Conservation (phyloP, 2,888 invertebrate species). For the Dugesia japonica region DNA sequence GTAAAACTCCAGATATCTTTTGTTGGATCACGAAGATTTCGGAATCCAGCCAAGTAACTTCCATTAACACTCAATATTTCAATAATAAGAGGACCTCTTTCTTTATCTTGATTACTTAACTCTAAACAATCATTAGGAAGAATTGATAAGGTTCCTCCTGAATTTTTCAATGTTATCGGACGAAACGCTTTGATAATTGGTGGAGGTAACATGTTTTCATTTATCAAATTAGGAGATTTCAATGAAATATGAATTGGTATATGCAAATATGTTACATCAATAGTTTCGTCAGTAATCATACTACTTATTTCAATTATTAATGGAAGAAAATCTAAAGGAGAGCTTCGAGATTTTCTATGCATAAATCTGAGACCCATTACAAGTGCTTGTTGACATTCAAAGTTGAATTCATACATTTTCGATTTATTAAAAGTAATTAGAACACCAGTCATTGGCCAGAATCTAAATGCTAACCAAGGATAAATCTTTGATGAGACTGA, state of each 20-base stretch:
- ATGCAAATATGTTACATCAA: slow-evolving; percentile 11
- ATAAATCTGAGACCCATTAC: slow-evolving; percentile 32
- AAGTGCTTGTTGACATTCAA: slow-evolving; percentile 27
- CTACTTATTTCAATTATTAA: neutral
- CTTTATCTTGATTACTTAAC: slow-evolving; percentile 22
- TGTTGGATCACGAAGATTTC: slow-evolving; percentile 30
- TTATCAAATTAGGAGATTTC: neutral
- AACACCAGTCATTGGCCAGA: slow-evolving; percentile 23
- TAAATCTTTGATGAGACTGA: neutral
- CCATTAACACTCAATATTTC: slow-evolving; percentile 14
- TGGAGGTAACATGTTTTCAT: slow-evolving; percentile 3
- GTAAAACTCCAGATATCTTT: slow-evolving; percentile 26
- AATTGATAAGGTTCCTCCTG: slow-evolving; percentile 27
- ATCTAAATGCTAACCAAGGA: slow-evolving; percentile 21
- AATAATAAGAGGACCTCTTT: slow-evolving; percentile 9
- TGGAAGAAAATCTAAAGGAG: slow-evolving; percentile 31
- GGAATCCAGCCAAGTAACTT: slow-evolving; percentile 4
- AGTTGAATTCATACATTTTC: slow-evolving; percentile 21
- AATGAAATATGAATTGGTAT: neutral
- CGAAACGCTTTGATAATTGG: slow-evolving; percentile 7
- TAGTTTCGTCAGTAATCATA: neutral
- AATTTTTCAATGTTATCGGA: slow-evolving; percentile 20
- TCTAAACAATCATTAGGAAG: slow-evolving; percentile 30
- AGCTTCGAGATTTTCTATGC: slow-evolving; percentile 24
- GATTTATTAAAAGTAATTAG: slow-evolving; percentile 20